Evolutionary conservation across 2,888 invertebrate species (phyloP), one percentile per base, ranked within the genome.

Genomic region (Cryptus viduatorius): DNA sequence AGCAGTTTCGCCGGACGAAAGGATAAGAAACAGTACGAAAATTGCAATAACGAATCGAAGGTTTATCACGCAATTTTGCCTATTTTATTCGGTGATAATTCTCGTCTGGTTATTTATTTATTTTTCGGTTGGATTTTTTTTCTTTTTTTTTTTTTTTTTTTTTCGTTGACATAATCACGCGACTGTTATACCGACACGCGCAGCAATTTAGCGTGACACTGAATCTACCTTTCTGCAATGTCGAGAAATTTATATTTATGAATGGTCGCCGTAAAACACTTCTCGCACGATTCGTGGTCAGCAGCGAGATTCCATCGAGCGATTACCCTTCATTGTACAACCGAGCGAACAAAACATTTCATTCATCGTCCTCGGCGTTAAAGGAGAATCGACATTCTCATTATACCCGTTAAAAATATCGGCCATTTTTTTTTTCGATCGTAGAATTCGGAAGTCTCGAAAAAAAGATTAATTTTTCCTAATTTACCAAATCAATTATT

Each of bases 61-160:
- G 84, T 79, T 81, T 82, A 86, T 89, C 91, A 91, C 89, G 89
- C 89, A 88, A 90, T 87, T 61, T 61, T 89, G 87, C 88, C 87
- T 88, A 88, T 84, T 89, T 91, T 88, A 88, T 90, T 81, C 86
- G 72, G 69, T 65, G 72, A 76, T 76, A 65, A 53, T 10, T 19
- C 10, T 24, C 56, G 19, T 53, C 53, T 53, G 53, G 8, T 16
- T 14, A 3, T 61, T 59, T 61, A 61, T 19, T 37, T 59, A 37
- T 59, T 4, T 59, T 24, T 46, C 10, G 29, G 24, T 31, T 24
- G 37, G 31, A 3, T 42, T n/a, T 71, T 71, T n/a, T 53, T 56
- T 44, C 19, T 19, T 19, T 44, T n/a, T n/a, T n/a, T n/a, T 42
- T n/a, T 71, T 71, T n/a, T 53, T 56, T 44, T 12, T 19, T 19